Evolutionary conservation across 2,113 vertebrate genomes (phyloP).

Genomic region (Lasiurus borealis): DNA sequence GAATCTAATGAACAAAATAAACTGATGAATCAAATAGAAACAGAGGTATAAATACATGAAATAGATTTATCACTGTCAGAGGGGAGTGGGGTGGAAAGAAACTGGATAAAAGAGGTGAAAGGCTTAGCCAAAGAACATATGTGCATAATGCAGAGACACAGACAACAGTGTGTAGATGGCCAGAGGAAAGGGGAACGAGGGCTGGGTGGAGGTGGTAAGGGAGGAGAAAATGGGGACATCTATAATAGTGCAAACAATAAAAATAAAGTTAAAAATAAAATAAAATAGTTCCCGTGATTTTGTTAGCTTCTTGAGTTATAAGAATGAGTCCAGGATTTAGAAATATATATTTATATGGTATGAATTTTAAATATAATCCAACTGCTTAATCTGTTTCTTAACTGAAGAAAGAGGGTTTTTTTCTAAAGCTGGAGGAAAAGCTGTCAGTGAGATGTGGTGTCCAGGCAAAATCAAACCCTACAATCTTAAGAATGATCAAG

Average conservation of each 20-base stretch:
- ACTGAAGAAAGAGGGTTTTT: slow-evolving; percentile 25
- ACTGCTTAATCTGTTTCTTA: slow-evolving; percentile 15
- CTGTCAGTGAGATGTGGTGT: not conserved
- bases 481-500: slow-evolving; percentile 23
- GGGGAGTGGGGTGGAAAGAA: not conserved
- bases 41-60: not conserved
- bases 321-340: not conserved
- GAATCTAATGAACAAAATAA: not conserved
- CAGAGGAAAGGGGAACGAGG: not conserved
- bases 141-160: not conserved
- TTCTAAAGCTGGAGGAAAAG: slow-evolving; percentile 3
- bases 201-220: not conserved
- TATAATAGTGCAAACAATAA: not conserved
- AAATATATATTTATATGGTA: not conserved
- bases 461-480: not conserved
- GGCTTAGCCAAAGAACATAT: not conserved
- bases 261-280: not conserved
- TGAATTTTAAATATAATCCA: slow-evolving; percentile 51
- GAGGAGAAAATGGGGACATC: not conserved
- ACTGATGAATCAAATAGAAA: not conserved
- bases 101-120: not conserved
- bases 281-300: not conserved
- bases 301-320: not conserved
- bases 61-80: not conserved
- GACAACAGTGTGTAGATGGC: not conserved